Evolutionary conservation across 2,888 invertebrate genomes (phyloP).

Genomic region (Oxystoma pomonae): DNA sequence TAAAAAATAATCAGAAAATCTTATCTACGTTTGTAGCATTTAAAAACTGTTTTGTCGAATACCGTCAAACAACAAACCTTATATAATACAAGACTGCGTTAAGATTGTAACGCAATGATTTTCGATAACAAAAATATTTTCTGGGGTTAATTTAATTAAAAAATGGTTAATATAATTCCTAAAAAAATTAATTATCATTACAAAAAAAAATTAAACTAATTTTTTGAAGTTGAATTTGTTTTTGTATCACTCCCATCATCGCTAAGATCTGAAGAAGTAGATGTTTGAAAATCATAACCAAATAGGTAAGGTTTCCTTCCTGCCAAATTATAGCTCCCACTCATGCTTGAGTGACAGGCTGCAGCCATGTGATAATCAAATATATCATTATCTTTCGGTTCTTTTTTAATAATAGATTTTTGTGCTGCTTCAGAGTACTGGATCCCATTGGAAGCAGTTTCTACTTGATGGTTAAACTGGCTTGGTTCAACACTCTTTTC

Average conservation of each 20-base stretch:
- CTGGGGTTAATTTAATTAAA: too few relatives aligned
- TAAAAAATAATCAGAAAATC: too few relatives aligned
- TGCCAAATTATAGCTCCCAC: constrained; percentile 32
- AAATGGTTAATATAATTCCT: too few relatives aligned
- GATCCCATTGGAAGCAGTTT: not conserved
- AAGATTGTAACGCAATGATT: too few relatives aligned
- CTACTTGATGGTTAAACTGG: not conserved
- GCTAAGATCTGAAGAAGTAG: constrained; percentile 27
- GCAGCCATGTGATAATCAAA: constrained; percentile 12
- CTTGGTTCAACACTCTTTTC: not conserved
- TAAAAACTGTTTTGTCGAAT: too few relatives aligned
- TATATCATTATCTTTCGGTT: constrained; percentile 5
- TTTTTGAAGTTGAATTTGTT: too few relatives aligned
- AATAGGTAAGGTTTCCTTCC: constrained; percentile 35
- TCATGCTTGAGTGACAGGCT: constrained; percentile 39
- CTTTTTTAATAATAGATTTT: constrained; percentile 3
- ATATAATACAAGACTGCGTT: too few relatives aligned
- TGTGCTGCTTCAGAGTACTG: constrained; percentile 10
- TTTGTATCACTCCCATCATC: constrained; percentile 18
- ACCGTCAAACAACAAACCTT: too few relatives aligned
- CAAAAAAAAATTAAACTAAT: too few relatives aligned
- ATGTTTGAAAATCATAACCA: constrained; percentile 42
- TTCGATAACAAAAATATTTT: too few relatives aligned
- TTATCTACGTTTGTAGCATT: too few relatives aligned
- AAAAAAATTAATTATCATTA: too few relatives aligned